Evolutionary conservation across 2,888 invertebrate genomes (phyloP).

Genomic region (Latheticus oryzae): DNA sequence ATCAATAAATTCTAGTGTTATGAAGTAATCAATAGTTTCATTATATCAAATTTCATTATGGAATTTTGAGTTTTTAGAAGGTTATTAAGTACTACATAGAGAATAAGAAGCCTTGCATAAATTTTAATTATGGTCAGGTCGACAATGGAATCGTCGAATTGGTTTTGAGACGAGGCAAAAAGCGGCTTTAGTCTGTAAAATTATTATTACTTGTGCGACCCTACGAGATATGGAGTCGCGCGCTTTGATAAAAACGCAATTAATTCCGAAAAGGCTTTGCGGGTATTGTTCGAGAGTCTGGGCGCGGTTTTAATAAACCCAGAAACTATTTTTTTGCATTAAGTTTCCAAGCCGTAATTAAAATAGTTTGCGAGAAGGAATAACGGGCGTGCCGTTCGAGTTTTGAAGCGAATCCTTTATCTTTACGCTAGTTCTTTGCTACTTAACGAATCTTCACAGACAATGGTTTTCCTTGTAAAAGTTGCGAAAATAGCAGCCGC

Average conservation of each 20-base stretch:
- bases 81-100: too few relatives aligned
- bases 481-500: constrained; percentile 53
- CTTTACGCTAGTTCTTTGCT: constrained; percentile 51
- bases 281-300: constrained; percentile 31
- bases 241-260: constrained; percentile 38
- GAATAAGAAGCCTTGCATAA: constrained; percentile 6
- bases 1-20: too few relatives aligned
- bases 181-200: constrained; percentile 11
- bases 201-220: constrained; percentile 29
- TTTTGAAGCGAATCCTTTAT: constrained; percentile 50
- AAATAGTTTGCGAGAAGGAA: constrained; percentile 49
- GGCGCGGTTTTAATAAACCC: constrained; percentile 41
- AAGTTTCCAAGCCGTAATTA: constrained; percentile 51
- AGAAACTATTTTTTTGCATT: constrained; percentile 46
- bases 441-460: constrained; percentile 54
- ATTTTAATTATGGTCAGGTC: constrained; percentile 3
- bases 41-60: too few relatives aligned
- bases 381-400: constrained; percentile 45
- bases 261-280: constrained; percentile 34
- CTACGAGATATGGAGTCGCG: constrained; percentile 27
- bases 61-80: too few relatives aligned
- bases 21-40: too few relatives aligned
- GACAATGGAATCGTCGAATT: too few relatives aligned
- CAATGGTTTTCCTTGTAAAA: constrained; percentile 55
- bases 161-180: constrained; percentile 12